phyloP scores from a whole-genome alignment of 2,113 vertebrate genomes.

The Apodemus speciosus region DNA sequence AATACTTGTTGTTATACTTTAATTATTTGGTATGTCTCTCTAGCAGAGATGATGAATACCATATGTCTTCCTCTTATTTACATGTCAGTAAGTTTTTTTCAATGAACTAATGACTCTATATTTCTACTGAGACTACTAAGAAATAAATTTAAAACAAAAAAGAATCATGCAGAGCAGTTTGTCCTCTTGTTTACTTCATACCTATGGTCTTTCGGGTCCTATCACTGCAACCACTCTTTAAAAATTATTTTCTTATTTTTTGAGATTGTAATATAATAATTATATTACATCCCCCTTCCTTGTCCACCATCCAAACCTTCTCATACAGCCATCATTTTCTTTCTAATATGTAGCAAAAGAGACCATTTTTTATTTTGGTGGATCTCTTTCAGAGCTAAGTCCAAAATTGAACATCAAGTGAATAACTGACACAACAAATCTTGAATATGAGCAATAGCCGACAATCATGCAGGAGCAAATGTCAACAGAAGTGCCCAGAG shows the following conservation, averaged over 20 bases:
- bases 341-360: background rate
- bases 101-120: background rate
- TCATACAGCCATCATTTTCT: background rate
- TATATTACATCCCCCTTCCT: background rate
- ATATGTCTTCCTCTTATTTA: background rate
- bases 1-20: constrained; percentile 24
- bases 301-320: background rate
- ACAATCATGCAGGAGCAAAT: background rate
- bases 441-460: background rate
- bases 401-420: constrained; percentile 26
- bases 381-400: constrained; percentile 17
- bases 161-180: background rate
- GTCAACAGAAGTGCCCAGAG: background rate
- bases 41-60: background rate
- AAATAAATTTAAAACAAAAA: constrained; percentile 15
- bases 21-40: background rate
- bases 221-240: background rate
- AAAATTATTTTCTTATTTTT: background rate
- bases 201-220: background rate
- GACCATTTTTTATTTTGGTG: constrained; percentile 19
- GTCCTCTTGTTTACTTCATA: background rate
- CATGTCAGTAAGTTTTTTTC: background rate
- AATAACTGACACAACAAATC: background rate
- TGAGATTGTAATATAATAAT: background rate
- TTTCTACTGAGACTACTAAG: background rate